These are phyloP conservation scores for Aleadryas rufinucha DNA, from an alignment of 2,113 vertebrate species.

Conservation along the genomic window DNA sequence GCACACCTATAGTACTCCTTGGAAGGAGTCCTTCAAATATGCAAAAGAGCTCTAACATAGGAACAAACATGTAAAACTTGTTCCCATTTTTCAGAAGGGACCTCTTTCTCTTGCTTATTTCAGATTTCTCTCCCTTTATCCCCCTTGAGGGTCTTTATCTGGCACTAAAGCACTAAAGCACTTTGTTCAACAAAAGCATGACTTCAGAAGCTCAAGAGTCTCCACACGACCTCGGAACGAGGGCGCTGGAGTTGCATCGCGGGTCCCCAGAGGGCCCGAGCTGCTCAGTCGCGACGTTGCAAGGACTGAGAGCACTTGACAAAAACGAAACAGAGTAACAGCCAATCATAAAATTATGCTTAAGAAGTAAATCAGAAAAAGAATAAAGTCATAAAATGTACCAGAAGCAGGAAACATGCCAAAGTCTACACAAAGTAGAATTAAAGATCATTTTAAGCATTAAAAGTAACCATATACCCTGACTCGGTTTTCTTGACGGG, in stretches of 20 bases:
- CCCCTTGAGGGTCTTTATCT: not conserved
- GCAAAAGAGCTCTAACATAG: not conserved
- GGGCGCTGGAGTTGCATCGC: fast-evolving
- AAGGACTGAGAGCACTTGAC: not conserved
- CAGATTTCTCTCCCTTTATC: not conserved
- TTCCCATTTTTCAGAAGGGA: not conserved
- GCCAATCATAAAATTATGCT: not conserved
- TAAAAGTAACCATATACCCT: not conserved
- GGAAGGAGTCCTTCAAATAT: not conserved
- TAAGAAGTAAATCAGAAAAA: not conserved
- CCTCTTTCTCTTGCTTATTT: not conserved
- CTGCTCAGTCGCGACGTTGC: fast-evolving
- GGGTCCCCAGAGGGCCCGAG: not conserved
- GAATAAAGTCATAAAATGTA: not conserved
- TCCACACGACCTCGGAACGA: fast-evolving
- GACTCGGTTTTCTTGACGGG: not conserved
- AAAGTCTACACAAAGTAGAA: not conserved
- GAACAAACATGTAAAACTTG: not conserved
- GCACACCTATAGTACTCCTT: not conserved
- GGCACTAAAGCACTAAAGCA: not conserved
- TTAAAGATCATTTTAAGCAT: fast-evolving
- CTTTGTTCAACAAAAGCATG: not conserved
- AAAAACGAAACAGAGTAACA: fast-evolving
- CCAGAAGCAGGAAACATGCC: not conserved
- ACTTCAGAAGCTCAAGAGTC: not conserved